These are phyloP conservation scores for Hirtodrosophila cameraria DNA, from an alignment of 2,888 invertebrate genomes.

Conservation along the genomic window DNA sequence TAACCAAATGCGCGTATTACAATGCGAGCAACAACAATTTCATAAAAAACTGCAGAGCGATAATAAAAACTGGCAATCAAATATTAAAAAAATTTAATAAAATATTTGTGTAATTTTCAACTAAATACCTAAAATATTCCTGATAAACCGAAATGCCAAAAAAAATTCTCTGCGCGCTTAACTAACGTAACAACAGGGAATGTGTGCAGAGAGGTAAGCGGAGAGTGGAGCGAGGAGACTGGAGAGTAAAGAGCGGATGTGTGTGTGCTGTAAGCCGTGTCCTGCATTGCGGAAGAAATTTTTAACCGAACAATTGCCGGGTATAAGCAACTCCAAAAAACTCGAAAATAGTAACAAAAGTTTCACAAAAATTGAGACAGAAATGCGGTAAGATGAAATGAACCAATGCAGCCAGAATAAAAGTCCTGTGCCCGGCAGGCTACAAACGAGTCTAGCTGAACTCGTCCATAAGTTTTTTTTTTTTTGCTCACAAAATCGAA, in stretches of 20 bases:
- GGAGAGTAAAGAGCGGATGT: too few relatives aligned
- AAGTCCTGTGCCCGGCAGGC: slow-evolving; percentile 6
- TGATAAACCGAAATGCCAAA: slow-evolving; percentile 38
- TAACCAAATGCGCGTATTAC: slow-evolving; percentile 65
- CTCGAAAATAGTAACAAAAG: slow-evolving; percentile 19
- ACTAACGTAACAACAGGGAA: slow-evolving; percentile 40
- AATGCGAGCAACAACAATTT: slow-evolving; percentile 21
- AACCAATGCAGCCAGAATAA: slow-evolving; percentile 38
- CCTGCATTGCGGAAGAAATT: slow-evolving; percentile 57
- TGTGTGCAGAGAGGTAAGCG: not conserved
- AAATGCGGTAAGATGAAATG: slow-evolving; percentile 67
- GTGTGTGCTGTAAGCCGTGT: slow-evolving; percentile 18
- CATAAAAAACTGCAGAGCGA: slow-evolving; percentile 6
- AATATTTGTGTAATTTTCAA: slow-evolving; percentile 77
- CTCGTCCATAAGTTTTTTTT: slow-evolving; percentile 39
- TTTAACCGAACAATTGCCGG: slow-evolving; percentile 69
- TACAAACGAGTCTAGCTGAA: slow-evolving; percentile 3
- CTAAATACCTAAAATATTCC: slow-evolving; percentile 76
- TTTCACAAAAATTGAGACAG: slow-evolving; percentile 51
- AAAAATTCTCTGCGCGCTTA: slow-evolving; percentile 65
- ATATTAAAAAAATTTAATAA: slow-evolving; percentile 69
- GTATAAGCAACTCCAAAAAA: slow-evolving; percentile 65
- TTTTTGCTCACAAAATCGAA: slow-evolving; percentile 50
- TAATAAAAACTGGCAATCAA: slow-evolving; percentile 47
- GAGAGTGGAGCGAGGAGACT: not conserved